A percentile compares a stretch with the other conserved stretches of the same genome.
Evolutionary conservation across 2,888 invertebrate species (phyloP).

Genomic region (Mythimna impura): DNA sequence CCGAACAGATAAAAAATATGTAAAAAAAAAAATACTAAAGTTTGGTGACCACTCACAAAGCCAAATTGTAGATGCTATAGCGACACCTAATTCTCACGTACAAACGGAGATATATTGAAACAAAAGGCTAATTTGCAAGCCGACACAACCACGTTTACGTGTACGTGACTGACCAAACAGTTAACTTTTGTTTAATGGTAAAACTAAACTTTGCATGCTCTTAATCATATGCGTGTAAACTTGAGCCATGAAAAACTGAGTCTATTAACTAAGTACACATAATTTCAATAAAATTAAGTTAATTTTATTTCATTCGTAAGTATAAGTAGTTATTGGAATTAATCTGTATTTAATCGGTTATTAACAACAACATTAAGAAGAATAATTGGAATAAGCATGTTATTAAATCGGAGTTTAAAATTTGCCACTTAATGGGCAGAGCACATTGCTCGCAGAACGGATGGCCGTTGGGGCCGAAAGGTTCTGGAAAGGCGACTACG

Average conservation of each 20-base stretch:
- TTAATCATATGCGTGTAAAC: conserved; percentile 9
- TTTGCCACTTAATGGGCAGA: too few species aligned
- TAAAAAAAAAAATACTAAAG: not conserved
- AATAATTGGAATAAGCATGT: not conserved
- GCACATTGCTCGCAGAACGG: too few species aligned
- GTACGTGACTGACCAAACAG: not conserved
- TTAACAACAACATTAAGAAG: not conserved
- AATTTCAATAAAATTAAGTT: not conserved
- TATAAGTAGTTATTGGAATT: not conserved
- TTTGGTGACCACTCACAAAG: not conserved
- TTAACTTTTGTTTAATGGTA: not conserved
- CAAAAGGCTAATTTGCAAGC: not conserved
- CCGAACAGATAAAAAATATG: too few species aligned
- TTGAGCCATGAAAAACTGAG: not conserved
- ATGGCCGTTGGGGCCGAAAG: too few species aligned
- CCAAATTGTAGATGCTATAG: not conserved
- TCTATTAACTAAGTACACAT: not conserved
- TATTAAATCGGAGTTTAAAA: not conserved
- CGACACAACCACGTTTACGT: not conserved
- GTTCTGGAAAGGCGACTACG: too few species aligned
- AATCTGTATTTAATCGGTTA: not conserved
- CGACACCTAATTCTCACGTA: not conserved
- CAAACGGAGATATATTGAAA: conserved; percentile 8
- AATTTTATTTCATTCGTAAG: conserved; percentile 6
- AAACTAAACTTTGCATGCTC: not conserved